These are phyloP conservation scores for Perca schrenkii DNA, from an alignment of 2,113 vertebrate species.

Conservation along the genomic window DNA sequence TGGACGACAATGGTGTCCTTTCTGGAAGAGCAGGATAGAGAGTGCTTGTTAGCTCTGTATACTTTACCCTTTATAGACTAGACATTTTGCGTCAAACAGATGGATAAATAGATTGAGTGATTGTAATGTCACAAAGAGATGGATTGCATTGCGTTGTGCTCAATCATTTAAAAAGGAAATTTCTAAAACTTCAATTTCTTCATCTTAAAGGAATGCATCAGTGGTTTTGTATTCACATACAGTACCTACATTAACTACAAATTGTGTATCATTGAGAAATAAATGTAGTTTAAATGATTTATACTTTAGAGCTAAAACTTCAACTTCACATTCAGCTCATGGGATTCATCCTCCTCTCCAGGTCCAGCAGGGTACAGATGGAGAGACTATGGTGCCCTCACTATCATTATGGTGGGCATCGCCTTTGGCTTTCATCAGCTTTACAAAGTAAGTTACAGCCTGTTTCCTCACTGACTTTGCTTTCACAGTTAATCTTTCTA, in stretches of 20 bases:
- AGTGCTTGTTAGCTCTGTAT: conserved; percentile 25
- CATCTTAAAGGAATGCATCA: not conserved
- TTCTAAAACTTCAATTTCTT: not conserved
- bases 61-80: conserved; percentile 2
- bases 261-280: not conserved
- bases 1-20: conserved; percentile 32
- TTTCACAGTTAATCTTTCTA: conserved; percentile 45
- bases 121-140: not conserved
- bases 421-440: conserved; percentile 96
- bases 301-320: not conserved
- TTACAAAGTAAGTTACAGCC: conserved; percentile 87
- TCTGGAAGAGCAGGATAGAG: conserved; percentile 26
- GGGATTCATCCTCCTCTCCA: conserved; percentile 61
- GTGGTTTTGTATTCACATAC: not conserved
- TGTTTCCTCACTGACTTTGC: conserved; percentile 28
- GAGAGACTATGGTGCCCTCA: conserved; percentile 94
- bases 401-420: conserved; percentile 94
- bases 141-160: not conserved
- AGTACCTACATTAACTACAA: conserved; percentile 2
- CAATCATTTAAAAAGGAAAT: not conserved
- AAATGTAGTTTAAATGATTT: not conserved
- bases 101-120: not conserved
- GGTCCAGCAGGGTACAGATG: conserved; percentile 90
- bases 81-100: not conserved
- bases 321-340: conserved; percentile 4